Conservation (phyloP, 2,888 invertebrate genomes). For the Branchipolynoe longqiensis region DNA sequence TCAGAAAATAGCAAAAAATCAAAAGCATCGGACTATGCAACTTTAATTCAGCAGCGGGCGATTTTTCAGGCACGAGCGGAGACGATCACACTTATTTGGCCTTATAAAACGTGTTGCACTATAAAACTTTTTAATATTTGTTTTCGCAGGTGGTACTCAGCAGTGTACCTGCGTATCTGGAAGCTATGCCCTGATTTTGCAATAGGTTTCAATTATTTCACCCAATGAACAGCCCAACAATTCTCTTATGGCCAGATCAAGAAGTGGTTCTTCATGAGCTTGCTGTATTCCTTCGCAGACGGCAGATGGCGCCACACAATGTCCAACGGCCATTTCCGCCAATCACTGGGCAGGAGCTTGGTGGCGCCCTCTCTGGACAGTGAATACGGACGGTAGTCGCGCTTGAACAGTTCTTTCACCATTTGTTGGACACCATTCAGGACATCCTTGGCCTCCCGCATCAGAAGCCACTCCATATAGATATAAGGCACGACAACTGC, state of each 20-base stretch:
- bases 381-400: constrained; percentile 62
- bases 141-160: too few relatives aligned
- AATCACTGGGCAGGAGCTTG: constrained; percentile 59
- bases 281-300: constrained; percentile 52
- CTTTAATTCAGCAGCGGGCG: too few relatives aligned
- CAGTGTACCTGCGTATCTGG: too few relatives aligned
- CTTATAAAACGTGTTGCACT: too few relatives aligned
- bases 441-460: constrained; percentile 61
- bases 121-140: too few relatives aligned
- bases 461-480: constrained; percentile 70
- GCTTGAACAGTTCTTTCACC: constrained; percentile 60
- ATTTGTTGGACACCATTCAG: constrained; percentile 62
- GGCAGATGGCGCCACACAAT: constrained; percentile 66
- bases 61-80: too few relatives aligned
- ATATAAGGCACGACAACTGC: constrained; percentile 63
- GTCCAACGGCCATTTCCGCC: constrained; percentile 68
- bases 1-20: too few relatives aligned
- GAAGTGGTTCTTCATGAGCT: constrained; percentile 64
- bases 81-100: too few relatives aligned
- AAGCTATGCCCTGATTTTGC: too few relatives aligned
- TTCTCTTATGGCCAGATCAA: constrained; percentile 65
- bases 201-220: too few relatives aligned
- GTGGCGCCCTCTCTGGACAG: constrained; percentile 58
- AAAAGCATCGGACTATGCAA: too few relatives aligned
- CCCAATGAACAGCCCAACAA: too few relatives aligned